Base-by-base conservation (phyloP, 2,888 invertebrate genomes). In the Hedychridium roseum region DNA sequence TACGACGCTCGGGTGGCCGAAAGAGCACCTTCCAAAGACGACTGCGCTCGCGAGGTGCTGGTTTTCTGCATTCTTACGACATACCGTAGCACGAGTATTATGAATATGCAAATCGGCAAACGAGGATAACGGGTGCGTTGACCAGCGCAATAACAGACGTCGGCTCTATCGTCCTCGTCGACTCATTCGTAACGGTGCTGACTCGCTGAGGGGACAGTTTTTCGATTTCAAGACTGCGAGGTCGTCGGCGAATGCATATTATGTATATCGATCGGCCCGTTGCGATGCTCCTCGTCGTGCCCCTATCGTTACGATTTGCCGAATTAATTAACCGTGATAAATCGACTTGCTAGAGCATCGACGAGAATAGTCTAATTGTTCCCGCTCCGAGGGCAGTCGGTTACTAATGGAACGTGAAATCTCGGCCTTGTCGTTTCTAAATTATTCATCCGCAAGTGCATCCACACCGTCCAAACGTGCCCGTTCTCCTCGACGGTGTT, bases 41-140 rank as follows among this genome's bases (percentile, higher is more conserved):
- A 31, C 26, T 34, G 39, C 49, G 44, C 35, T 43, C 27, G 14
- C 14, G 31, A 41, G 43, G 44, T 36, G 36, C 50, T 47, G 57
- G 49, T 51, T 66, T 62, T 59, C 68, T 62, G 58, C 68, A 64
- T 66, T 68, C 68, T 62, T 62, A 53, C 50, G 50, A 44, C 61
- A 60, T 60, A 58, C 54, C 60, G 48, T 54, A 21, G 42, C 50
- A 40, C 47, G 51, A 52, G 48, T 57, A 54, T 55, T 58, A 64
- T 64, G 63, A 63, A 65, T 67, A 68, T 68, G 68, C 64, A 66
- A 69, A 69, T 66, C 52, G 50, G 57, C 54, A 28, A 56, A 58
- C 57, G 49, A 54, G 62, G 55, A 60, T 62, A 65, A 64, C 61
- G 67, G 50, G 57, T 61, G 60, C 60, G 58, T 64, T 64, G 68